Conservation (phyloP, 2,797 vertebrate genomes). For the Emys orbicularis region DNA sequence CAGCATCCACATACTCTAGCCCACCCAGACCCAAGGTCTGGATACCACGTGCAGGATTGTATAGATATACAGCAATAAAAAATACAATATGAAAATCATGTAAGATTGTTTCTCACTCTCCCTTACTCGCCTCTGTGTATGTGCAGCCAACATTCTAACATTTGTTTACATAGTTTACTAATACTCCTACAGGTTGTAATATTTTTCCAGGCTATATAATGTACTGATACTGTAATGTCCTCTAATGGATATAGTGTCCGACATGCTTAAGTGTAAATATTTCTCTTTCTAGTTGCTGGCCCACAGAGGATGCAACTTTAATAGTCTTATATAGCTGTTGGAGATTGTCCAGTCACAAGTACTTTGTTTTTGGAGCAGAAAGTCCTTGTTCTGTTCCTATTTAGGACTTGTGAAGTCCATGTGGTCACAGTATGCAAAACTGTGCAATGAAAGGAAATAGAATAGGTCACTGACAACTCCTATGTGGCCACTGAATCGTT, state of each 20-base stretch:
- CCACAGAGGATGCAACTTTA: background rate
- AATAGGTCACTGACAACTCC: conserved; percentile 42
- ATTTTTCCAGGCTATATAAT: background rate
- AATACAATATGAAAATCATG: background rate
- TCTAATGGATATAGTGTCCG: background rate
- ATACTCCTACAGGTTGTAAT: background rate
- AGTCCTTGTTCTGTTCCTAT: background rate
- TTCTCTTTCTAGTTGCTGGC: background rate
- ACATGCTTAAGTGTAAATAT: background rate
- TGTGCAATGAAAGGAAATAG: conserved; percentile 43
- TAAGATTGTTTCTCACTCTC: background rate
- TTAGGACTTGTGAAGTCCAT: conserved; percentile 4
- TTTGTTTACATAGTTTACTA: background rate
- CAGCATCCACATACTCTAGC: background rate
- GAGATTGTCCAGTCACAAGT: background rate
- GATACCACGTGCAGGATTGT: background rate
- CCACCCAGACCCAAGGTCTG: background rate
- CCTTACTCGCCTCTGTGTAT: background rate
- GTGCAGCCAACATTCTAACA: background rate
- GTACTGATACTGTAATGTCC: background rate
- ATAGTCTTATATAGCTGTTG: background rate
- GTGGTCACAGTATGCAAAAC: conserved; percentile 18
- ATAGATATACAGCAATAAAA: background rate
- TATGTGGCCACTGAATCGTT: conserved; percentile 23
- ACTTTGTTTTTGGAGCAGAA: background rate